These are phyloP conservation scores for Cerceris ruficornis DNA, from an alignment of 2,888 invertebrate species.

Conservation along the genomic window DNA sequence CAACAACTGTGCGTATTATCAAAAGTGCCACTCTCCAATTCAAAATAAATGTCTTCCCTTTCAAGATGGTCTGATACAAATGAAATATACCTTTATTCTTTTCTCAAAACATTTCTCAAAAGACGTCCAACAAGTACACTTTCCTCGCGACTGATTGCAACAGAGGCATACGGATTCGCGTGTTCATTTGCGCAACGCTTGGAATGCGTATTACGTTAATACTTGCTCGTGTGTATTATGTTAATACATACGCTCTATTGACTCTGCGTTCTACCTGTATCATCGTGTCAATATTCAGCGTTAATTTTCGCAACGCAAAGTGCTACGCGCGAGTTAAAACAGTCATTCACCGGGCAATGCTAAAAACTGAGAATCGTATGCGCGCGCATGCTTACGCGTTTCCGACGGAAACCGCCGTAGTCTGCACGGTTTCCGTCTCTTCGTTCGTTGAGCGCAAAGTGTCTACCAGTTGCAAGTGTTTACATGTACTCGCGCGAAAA, in stretches of 20 bases:
- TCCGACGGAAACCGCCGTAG: too few species aligned
- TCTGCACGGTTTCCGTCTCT: too few species aligned
- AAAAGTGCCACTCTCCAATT: too few species aligned
- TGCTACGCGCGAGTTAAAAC: not conserved
- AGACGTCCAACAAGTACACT: too few species aligned
- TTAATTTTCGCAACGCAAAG: slow-evolving; percentile 30
- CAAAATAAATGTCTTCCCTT: too few species aligned
- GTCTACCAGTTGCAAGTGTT: too few species aligned
- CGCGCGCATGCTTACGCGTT: not conserved
- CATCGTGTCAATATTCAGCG: slow-evolving; percentile 7
- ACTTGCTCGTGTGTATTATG: slow-evolving; percentile 1
- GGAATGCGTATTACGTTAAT: slow-evolving; percentile 11
- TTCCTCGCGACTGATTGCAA: slow-evolving; percentile 7
- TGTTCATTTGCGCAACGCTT: slow-evolving; percentile 11
- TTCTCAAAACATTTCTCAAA: too few species aligned
- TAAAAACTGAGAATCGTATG: slow-evolving; percentile 17
- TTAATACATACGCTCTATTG: slow-evolving; percentile 7
- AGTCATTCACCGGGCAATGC: slow-evolving; percentile 6
- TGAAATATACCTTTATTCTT: too few species aligned
- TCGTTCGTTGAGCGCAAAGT: too few species aligned
- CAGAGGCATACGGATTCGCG: not conserved
- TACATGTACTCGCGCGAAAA: too few species aligned
- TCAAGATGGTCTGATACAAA: too few species aligned
- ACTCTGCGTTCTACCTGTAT: not conserved
- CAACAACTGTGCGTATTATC: too few species aligned